Base-by-base conservation (phyloP, 2,113 vertebrate species). In the Fulmarus glacialis region DNA sequence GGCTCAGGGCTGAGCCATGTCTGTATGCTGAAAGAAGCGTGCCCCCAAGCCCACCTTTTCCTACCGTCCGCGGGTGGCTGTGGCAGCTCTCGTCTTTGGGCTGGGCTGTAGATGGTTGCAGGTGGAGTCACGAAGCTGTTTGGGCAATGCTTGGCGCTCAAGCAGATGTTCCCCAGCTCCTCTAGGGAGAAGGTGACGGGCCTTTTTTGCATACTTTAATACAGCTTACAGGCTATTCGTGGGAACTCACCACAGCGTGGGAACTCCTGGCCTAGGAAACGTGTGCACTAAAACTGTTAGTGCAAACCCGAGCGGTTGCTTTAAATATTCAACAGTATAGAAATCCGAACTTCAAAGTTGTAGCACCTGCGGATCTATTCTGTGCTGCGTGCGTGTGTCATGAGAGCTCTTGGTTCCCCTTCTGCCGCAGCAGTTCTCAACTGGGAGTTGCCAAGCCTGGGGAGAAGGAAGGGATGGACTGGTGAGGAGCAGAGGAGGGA, bases 121-220 rank as follows among this genome's bases (percentile, higher is more conserved):
- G 55, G 60, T 93, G 77, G 68, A 87, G 70, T 89, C 52, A 47
- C 0, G 0, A 17, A 72, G 91, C 56, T 75, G 73, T 85, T 85
- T n/a, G 78, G 56, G 81, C 52, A 84, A 55, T 21, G 32, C 43
- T 74, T 52, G 89, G 38, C 91, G 68, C 87, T 79, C 42, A 27
- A n/a, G 81, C 81, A 96, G 94, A 64, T 91, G 83, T 82, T 96
- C 43, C 27, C 27, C 12, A 56, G 43, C 53, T 91, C 17, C 45
- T 95, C 53, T 80, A 68, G 70, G 87, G 87, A 87, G 89, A 96
- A 91, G 84, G 66, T 88, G 87, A 77, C 0, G 2, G 47, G 82
- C 32, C 87, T 90, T 60, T 86, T 97, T 97, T 97, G 95, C 95
- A 85, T 93, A 26, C 92, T 68, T 94, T 80, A 95, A 93, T 88